Base-by-base conservation (phyloP, 2,797 vertebrate genomes). In the Phrynocephalus guinanensis region DNA sequence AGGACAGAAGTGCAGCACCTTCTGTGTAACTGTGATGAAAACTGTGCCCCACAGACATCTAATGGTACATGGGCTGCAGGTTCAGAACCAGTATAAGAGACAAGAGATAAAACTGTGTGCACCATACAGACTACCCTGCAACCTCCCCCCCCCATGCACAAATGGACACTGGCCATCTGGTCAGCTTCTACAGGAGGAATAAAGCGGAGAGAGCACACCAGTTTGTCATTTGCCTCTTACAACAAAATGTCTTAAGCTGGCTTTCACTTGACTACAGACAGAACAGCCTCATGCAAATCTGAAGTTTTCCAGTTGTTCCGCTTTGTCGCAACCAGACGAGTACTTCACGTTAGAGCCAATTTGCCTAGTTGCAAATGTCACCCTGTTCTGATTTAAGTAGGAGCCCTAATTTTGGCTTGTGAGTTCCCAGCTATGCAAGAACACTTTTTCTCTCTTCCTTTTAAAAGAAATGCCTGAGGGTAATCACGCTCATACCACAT, bases 311-410 rank as follows among this genome's bases (percentile, higher is more conserved):
- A 13, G 44, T 50, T 50, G 3, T 66, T 79, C 18, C 50, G 4
- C 52, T 72, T 16, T 77, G 15, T 26, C 18, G 11, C 16, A 28
- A n/a, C n/a, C 20, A 38, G 60, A 16, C 38, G 28, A 26, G 52
- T 20, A 30, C 15, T 60, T 76, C n/a, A 52, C 10, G 11, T 28
- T 26, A 48, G 28, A 50, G 33, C 28, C 71, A 66, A n/a, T 82
- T 67, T 50, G 80, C 81, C 48, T 83, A n/a, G 71, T 66, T 83
- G 75, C 75, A 87, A 82, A 79, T 79, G 48, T 24, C 28, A 72
- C 70, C 11, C n/a, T 52, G 30, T 30, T 6, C 6, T 48, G 38
- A 75, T 82, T 24, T n/a, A 70, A 70, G 50, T 26, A 22, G 30
- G 56, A 30, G 66, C 79, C 30, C 63, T 6, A 33, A 67, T 52